A percentile compares a stretch with the other conserved stretches of the same genome.
Conservation (phyloP, 2,888 invertebrate species). For the Catonia carolina region DNA sequence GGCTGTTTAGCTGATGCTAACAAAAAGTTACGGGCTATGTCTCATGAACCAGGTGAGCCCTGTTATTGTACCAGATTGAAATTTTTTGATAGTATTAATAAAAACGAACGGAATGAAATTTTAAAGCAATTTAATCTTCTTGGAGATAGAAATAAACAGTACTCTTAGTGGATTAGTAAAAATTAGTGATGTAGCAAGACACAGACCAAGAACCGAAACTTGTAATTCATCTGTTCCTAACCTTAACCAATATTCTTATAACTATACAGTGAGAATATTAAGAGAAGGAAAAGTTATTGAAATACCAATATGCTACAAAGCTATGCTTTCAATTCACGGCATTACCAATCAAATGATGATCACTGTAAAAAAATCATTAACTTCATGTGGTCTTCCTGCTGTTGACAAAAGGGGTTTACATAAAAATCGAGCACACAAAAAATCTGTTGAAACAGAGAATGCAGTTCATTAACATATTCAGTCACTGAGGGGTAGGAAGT, state of each 20-base stretch:
- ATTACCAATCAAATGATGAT: conserved; percentile 12
- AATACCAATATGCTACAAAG: conserved; percentile 3
- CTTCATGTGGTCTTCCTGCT: conserved; percentile 2
- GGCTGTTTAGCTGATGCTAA: neutral
- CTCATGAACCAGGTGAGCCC: neutral
- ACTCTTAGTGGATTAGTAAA: too few species aligned
- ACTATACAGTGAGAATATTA: too few species aligned
- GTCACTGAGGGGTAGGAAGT: conserved; percentile 5
- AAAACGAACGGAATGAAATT: neutral
- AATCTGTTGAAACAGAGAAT: conserved; percentile 4
- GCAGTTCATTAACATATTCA: conserved; percentile 7
- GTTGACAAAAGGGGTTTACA: conserved; percentile 10
- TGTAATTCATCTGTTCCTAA: too few species aligned
- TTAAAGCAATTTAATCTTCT: conserved; percentile 11
- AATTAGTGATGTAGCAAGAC: too few species aligned
- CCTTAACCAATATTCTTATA: too few species aligned
- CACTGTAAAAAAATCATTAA: conserved; percentile 7
- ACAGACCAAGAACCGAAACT: too few species aligned
- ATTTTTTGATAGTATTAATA: conserved; percentile 1
- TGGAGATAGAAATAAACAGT: conserved; percentile 8
- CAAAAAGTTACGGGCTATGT: neutral
- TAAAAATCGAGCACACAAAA: conserved; percentile 11
- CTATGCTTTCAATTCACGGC: conserved; percentile 8
- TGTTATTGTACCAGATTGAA: conserved; percentile 5
- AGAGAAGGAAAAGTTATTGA: conserved; percentile 10